Base-by-base conservation (phyloP, 2,888 invertebrate genomes). In the Erynnis tages region DNA sequence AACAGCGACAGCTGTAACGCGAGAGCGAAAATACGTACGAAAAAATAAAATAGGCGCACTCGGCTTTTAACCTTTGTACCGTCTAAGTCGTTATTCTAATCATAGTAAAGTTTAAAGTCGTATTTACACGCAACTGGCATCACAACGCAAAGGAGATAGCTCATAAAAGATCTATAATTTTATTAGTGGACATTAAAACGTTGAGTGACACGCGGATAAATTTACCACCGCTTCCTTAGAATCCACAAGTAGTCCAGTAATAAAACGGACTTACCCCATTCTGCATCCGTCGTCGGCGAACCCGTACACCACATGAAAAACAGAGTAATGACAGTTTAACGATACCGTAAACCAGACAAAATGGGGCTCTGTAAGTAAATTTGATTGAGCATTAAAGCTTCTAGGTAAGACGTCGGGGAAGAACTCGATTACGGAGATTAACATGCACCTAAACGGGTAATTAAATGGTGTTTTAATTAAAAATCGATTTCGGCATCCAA, bases 241-340 rank as follows among this genome's bases (percentile, higher is more conserved):
- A 80, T 79, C 79, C 68, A 83, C 82, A 83, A 83, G 81, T 79
- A 61, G 67, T 67, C 60, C 57, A 62, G 69, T 63, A 75, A 79
- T 82, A 82, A 83, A 73, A 58, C 60, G 54, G 61, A 81, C 91
- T 91, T 85, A 91, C 91, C 90, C 91, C 91, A 82, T 91, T 91
- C 91, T 91, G 82, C 71, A 74, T 69, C 70, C 73, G 69, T 65
- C 67, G 69, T 65, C 65, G 66, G 19, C 17, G 21, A 11, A 13
- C 38, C 61, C 71, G 66, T 67, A 73, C 79, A 69, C 78, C 88
- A 85, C 89, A 89, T 87, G 86, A 88, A 90, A 86, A 84, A 82
- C 74, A 81, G 73, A 70, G 78, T 79, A 83, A 85, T 69, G 78
- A 73, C 76, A 69, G 61, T 81, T 86, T 85, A 83, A 86, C 78